Evolutionary conservation across 2,797 vertebrate genomes (phyloP).

Genomic region (Pangasius mekongensis): DNA sequence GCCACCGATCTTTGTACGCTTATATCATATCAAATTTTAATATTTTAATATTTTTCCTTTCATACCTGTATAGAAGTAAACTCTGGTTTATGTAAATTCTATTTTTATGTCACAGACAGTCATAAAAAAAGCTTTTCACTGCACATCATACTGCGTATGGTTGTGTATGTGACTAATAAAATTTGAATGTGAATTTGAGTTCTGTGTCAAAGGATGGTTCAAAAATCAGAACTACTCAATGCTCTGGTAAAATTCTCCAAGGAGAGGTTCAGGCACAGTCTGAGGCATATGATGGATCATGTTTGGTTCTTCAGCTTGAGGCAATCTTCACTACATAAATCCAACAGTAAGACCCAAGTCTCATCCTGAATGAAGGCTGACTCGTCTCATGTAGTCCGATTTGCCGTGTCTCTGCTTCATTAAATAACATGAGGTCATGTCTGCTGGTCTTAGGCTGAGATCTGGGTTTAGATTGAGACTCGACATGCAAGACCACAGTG

Average conservation of each 20-base stretch:
- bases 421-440: constrained; percentile 58
- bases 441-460: constrained; percentile 56
- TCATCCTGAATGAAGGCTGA: constrained; percentile 36
- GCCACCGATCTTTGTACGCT: too few species aligned
- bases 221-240: background rate
- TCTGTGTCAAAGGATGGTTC: background rate
- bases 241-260: constrained; percentile 12
- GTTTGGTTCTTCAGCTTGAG: constrained; percentile 34
- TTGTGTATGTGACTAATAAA: too few species aligned
- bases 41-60: too few species aligned
- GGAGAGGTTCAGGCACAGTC: background rate
- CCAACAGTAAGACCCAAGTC: constrained; percentile 30
- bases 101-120: too few species aligned
- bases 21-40: too few species aligned
- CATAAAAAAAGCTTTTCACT: too few species aligned
- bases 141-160: too few species aligned
- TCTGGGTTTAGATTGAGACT: constrained; percentile 46
- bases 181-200: background rate
- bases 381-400: constrained; percentile 46
- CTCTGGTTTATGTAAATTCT: too few species aligned
- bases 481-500: constrained; percentile 2
- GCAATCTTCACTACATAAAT: constrained; percentile 34
- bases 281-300: constrained; percentile 27
- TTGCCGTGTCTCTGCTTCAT: constrained; percentile 33
- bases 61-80: too few species aligned